These are phyloP conservation scores for Colletes gigas DNA, from an alignment of 1,140 invertebrate genomes.

Conservation along the genomic window DNA sequence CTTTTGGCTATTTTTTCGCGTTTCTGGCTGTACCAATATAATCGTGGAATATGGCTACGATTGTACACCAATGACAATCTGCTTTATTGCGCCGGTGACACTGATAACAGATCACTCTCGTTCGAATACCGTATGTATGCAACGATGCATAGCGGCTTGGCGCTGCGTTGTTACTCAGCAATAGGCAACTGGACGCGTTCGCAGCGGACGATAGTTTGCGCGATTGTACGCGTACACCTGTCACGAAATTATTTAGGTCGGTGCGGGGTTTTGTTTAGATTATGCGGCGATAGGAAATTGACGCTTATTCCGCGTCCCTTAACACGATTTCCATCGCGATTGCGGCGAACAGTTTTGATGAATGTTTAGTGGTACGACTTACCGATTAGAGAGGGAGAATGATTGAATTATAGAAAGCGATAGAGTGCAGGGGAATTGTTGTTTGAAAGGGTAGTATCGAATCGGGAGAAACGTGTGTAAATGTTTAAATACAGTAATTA, in stretches of 20 bases:
- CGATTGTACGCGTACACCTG: not conserved
- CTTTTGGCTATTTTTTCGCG: no score
- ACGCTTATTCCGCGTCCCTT: constrained; percentile 1
- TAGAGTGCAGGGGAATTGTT: no score
- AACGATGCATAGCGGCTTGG: constrained; percentile 22
- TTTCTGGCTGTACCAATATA: not conserved
- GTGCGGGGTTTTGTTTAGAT: constrained; percentile 3
- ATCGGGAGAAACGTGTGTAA: no score
- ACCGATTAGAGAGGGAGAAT: not conserved
- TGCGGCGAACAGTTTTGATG: constrained; percentile 12
- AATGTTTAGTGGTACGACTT: not conserved
- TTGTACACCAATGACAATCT: constrained; percentile 10
- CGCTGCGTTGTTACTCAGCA: constrained; percentile 8
- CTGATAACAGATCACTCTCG: constrained; percentile 7
- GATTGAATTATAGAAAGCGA: not conserved
- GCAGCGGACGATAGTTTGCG: not conserved
- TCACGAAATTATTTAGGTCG: constrained; percentile 10
- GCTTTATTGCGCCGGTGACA: constrained; percentile 16
- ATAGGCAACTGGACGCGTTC: not conserved
- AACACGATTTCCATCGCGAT: constrained; percentile 3
- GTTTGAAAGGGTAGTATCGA: no score
- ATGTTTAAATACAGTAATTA: no score
- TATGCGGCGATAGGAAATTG: constrained; percentile 16
- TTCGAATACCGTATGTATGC: constrained; percentile 1
- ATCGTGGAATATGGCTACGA: not conserved